A percentile compares a stretch with the other conserved stretches of the same genome.
Evolutionary conservation across 2,797 vertebrate genomes (phyloP).

Genomic region (Ctenopoma multispine): DNA sequence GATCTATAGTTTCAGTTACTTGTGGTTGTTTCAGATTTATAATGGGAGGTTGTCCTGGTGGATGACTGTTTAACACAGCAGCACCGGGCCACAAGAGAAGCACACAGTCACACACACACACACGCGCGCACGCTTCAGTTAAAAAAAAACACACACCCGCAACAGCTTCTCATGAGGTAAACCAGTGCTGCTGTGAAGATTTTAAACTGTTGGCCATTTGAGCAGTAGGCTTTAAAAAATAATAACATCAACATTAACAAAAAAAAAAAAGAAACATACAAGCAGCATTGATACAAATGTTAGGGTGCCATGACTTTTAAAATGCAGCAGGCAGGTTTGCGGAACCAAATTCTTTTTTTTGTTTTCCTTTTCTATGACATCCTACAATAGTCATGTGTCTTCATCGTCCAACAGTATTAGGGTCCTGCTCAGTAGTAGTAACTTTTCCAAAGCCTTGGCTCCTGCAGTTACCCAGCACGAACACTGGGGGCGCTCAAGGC

Average conservation of each 20-base stretch:
- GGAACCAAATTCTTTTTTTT: conserved; percentile 63
- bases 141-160: conserved; percentile 6
- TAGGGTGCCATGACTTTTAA: conserved; percentile 86
- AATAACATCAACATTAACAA: conserved; percentile 54
- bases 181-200: conserved; percentile 76
- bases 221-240: conserved; percentile 74
- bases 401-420: conserved; percentile 81
- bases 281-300: conserved; percentile 91
- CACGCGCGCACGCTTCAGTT: conserved; percentile 29
- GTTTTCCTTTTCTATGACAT: conserved; percentile 65
- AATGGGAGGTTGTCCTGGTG: conserved; percentile 61
- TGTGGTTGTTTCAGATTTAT: conserved; percentile 70
- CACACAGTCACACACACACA: conserved; percentile 31
- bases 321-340: conserved; percentile 80
- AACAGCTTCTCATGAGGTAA: conserved; percentile 74
- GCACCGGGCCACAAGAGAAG: conserved; percentile 60
- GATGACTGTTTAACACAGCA: conserved; percentile 58
- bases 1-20: conserved; percentile 65
- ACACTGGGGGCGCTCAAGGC: conserved; percentile 86
- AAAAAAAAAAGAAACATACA: conserved; percentile 76
- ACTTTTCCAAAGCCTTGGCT: conserved; percentile 85
- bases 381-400: conserved; percentile 82
- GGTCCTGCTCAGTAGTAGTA: conserved; percentile 91
- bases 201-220: conserved; percentile 80
- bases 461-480: conserved; percentile 85